phyloP scores from a whole-genome alignment of 2,113 vertebrate genomes.

The Ailurus styani region DNA sequence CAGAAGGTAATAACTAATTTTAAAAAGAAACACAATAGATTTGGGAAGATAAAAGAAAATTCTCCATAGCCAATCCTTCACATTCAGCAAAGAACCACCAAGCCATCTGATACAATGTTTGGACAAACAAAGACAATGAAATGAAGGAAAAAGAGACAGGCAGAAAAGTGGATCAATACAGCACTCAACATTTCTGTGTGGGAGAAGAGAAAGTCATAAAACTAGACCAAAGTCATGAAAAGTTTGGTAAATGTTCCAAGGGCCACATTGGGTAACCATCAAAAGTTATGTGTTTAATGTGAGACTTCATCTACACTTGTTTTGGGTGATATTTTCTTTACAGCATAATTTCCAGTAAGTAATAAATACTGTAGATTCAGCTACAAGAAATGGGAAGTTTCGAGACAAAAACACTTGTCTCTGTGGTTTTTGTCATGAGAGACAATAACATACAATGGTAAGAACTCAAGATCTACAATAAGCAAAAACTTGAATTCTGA shows the following conservation, averaged over 20 bases:
- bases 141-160: not conserved
- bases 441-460: not conserved
- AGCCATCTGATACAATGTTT: constrained; percentile 1
- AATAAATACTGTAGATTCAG: not conserved
- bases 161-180: not conserved
- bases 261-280: not conserved
- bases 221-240: not conserved
- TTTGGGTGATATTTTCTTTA: not conserved
- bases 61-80: not conserved
- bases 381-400: not conserved
- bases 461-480: not conserved
- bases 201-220: not conserved
- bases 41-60: constrained; percentile 29
- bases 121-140: constrained; percentile 22
- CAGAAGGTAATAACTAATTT: not conserved
- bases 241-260: not conserved
- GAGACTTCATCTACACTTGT: not conserved
- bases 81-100: not conserved
- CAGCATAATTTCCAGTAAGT: not conserved
- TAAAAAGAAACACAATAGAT: not conserved
- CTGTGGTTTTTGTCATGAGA: not conserved
- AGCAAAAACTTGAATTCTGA: not conserved
- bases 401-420: not conserved
- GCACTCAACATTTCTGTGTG: not conserved
- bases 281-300: not conserved